Conservation (phyloP, 2,888 invertebrate genomes). For the Candidula unifasciata region DNA sequence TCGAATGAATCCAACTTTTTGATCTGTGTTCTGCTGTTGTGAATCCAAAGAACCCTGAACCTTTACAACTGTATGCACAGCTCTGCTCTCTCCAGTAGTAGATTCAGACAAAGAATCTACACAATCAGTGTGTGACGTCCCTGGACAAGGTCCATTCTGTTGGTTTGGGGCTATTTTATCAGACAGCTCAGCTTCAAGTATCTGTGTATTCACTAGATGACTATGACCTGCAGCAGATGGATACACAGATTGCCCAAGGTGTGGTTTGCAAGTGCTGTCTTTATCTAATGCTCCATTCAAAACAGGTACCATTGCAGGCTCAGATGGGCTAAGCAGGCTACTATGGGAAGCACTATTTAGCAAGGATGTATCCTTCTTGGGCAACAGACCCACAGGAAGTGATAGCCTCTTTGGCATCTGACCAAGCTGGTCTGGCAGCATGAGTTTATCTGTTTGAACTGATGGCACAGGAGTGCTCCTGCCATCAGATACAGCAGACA, state of each 20-base stretch:
- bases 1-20: not conserved
- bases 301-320: not conserved
- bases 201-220: not conserved
- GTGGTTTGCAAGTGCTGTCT: not conserved
- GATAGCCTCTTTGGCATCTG: not conserved
- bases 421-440: not conserved
- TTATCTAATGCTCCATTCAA: not conserved
- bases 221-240: not conserved
- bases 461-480: conserved; percentile 29
- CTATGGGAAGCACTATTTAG: not conserved
- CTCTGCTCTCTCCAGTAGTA: not conserved
- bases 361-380: conserved; percentile 3
- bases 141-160: not conserved
- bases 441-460: not conserved
- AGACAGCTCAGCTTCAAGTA: not conserved
- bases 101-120: no score
- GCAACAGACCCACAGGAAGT: not conserved
- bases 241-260: not conserved
- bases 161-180: not conserved
- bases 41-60: not conserved
- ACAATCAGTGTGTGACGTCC: not conserved
- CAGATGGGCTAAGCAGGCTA: not conserved
- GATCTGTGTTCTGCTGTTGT: not conserved
- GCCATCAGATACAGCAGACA: conserved; percentile 22
- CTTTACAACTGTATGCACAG: not conserved